Base-by-base conservation (phyloP, 1,140 invertebrate genomes). In the Amphibalanus amphitrite region DNA sequence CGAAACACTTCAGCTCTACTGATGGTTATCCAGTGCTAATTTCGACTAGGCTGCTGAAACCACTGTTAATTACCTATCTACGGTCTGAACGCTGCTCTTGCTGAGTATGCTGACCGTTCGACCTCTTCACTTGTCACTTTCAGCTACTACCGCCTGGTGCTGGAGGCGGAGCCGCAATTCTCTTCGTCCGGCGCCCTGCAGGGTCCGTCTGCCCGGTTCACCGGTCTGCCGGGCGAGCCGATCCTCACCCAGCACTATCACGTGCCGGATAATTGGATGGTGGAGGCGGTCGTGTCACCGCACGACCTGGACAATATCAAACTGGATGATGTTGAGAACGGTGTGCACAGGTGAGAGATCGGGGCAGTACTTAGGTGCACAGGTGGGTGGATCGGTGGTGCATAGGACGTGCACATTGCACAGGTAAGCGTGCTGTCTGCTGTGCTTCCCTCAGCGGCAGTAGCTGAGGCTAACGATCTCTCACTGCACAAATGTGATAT, bases 271-370 rank as follows among this genome's bases (percentile, higher is more conserved):
- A 96, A 97, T 81, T 99, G 97, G 97, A 84, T 99, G 74, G 94
- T 99, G 0, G 95, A 98, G 83, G 89, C 93, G 72, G 90, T 98
- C 10, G 85, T 87, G 73, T 92, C 95, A 38, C 89, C 93, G 26
- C 95, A 98, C 82, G 97, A 99, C 84, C 85, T 99, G 75, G 97
- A 99, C 80, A 99, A 99, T 80, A 98, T 99, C 74, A 87, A 93
- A 73, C 82, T 95, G 47, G 88, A 90, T 73, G 89, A 92, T 79
- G 90, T 93, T n/a, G 90, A 91, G 29, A 69, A 69, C 70, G 73
- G 71, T 23, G 72, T 74, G 4, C 75, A 75, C 69, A 76, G 75
- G 75, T 76, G 64, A 72, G 65, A 40, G 29, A n/a, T n/a, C n/a
- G n/a, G n/a, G n/a, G n/a, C n/a, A n/a, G n/a, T n/a, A n/a, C n/a